Base-by-base conservation (phyloP, 2,113 vertebrate species). In the Gopherus evgoodei region DNA sequence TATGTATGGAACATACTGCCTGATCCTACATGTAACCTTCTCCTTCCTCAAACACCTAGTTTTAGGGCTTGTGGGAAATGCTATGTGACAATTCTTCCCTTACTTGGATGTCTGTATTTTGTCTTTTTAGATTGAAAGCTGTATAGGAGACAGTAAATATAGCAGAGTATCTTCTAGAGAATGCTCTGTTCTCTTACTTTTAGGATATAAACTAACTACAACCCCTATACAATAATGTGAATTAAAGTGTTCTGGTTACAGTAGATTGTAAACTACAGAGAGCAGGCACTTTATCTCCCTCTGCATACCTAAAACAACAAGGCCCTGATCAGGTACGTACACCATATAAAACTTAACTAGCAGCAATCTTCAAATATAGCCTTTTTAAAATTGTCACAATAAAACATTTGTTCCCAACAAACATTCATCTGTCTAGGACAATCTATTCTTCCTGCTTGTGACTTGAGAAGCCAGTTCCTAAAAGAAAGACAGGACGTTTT, bases 161-260 rank as follows among this genome's bases (percentile, higher is more conserved):
- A 27, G 25, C 57, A 59, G 27, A 11, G 57, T 59, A 59, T 12
- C 10, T 57, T 25, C 57, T 59, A 89, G 81, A 27, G 50, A 85
- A 85, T 17, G 12, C 2, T 83, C 72, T 75, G 10, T n/a, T 35
- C 83, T 27, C 82, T 35, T 49, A 65, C 90, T 90, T 81, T 42
- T 75, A 86, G 47, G 69, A 49, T 38, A 22, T 29, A 86, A 85
- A 91, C 78, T 81, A 38, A 84, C 72, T 87, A 87, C 84, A 96
- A 81, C n/a, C 83, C 78, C 87, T 54, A 90, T 50, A 91, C 89
- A 84, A 96, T 89, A 90, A 81, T 52, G 29, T 53, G 35, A 75
- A 38, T 21, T 38, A 21, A 42, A 38, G 44, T 94, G 95, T 97
- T 95, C 92, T 90, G 85, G 72, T 94, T 86, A 83, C 49, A 96